Percentiles rank a stretch among this genome's conserved stretches.
Evolutionary conservation across 2,113 vertebrate genomes (phyloP).

Genomic region (Axis porcinus): DNA sequence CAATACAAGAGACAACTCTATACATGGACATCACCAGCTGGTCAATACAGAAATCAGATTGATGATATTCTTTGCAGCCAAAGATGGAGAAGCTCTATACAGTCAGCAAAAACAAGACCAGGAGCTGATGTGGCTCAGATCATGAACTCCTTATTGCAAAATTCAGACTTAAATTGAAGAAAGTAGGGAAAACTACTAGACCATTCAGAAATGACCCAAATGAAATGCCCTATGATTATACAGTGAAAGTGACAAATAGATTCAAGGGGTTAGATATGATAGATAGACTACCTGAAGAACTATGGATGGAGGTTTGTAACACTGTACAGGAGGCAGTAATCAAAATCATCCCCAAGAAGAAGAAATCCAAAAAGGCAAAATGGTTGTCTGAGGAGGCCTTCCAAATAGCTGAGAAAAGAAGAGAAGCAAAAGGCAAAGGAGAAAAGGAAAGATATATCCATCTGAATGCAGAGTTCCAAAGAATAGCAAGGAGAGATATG

Average conservation of each 20-base stretch:
- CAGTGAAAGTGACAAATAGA: background rate
- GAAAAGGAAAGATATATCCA: background rate
- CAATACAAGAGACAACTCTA: background rate
- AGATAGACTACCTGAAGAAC: background rate
- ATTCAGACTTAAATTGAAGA: background rate
- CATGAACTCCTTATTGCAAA: background rate
- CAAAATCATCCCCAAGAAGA: background rate
- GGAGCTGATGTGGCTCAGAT: background rate
- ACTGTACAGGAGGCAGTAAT: background rate
- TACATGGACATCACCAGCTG: background rate
- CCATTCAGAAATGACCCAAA: background rate
- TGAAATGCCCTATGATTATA: background rate
- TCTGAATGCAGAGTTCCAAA: background rate
- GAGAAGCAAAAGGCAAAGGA: background rate
- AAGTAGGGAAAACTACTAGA: background rate
- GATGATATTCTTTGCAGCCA: background rate
- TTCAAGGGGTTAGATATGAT: background rate
- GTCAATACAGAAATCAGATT: background rate
- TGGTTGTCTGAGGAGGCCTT: background rate
- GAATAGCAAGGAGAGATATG: background rate
- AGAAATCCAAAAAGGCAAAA: background rate
- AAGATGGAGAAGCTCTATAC: background rate
- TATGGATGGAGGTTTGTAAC: background rate
- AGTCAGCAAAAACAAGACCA: background rate
- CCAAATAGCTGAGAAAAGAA: background rate